A percentile compares a stretch with the other conserved stretches of the same genome.
Conservation (phyloP, 2,888 invertebrate species). For the Heteromyza rotundicornis region DNA sequence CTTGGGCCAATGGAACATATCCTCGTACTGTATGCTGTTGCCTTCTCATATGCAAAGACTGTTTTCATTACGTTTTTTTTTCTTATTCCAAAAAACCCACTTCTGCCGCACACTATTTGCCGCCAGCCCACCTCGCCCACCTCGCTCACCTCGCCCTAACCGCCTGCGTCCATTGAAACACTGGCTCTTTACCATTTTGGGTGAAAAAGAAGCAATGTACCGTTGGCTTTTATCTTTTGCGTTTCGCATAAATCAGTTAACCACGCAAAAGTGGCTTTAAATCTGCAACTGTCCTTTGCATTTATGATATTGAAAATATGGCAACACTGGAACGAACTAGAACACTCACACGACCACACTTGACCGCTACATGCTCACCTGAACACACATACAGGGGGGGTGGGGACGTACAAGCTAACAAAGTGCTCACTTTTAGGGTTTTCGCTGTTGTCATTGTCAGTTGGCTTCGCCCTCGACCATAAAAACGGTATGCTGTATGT, state of each 20-base stretch:
- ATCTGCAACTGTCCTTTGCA: slow-evolving; percentile 20
- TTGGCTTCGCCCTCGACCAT: neutral
- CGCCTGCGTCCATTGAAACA: too few species aligned
- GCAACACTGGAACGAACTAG: slow-evolving; percentile 5
- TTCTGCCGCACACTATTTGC: too few species aligned
- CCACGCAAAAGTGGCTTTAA: slow-evolving; percentile 24
- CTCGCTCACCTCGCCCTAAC: too few species aligned
- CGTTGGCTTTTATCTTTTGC: slow-evolving; percentile 44
- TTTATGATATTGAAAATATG: slow-evolving; percentile 16
- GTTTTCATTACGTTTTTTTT: too few species aligned
- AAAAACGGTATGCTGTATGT: too few species aligned
- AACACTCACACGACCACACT: slow-evolving; percentile 6
- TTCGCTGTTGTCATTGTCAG: slow-evolving; percentile 2
- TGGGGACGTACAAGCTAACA: slow-evolving; percentile 3
- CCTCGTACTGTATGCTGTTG: too few species aligned
- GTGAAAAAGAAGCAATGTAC: too few species aligned
- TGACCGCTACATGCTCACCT: slow-evolving; percentile 8
- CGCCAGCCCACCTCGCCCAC: too few species aligned
- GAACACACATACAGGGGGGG: neutral
- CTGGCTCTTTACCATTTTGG: too few species aligned
- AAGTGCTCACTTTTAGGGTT: slow-evolving; percentile 1
- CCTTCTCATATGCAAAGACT: too few species aligned
- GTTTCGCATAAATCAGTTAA: slow-evolving; percentile 26
- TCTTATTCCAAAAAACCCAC: neutral
- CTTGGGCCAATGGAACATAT: too few species aligned